These are phyloP conservation scores for Halisarca cf. caerulea DNA, from an alignment of 37 sponge, comb jelly and placozoan genomes.

Conservation along the genomic window DNA sequence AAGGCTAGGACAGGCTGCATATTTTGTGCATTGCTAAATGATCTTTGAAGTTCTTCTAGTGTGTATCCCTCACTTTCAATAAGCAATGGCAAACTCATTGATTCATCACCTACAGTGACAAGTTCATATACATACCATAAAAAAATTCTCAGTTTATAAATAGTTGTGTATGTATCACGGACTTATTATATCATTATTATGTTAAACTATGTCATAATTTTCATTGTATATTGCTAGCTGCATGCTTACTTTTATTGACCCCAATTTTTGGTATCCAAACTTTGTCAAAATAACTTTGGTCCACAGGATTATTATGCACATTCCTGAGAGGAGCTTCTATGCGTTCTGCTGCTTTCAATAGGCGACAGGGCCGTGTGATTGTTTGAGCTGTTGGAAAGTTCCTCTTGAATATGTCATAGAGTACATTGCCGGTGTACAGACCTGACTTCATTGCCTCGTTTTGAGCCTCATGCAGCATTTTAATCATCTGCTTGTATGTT, in stretches of 20 bases:
- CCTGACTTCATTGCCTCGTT: neutral
- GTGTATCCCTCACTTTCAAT: neutral
- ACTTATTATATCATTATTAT: too few species aligned
- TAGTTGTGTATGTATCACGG: too few species aligned
- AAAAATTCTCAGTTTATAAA: too few species aligned
- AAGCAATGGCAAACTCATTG: neutral
- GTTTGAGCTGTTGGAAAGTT: neutral
- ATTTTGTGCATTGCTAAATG: neutral
- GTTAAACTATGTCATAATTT: too few species aligned
- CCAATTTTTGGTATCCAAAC: neutral
- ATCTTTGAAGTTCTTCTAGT: neutral
- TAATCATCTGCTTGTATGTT: neutral
- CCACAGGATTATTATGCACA: neutral
- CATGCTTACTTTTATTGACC: neutral
- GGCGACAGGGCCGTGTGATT: neutral
- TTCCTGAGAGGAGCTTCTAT: neutral
- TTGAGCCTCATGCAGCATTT: neutral
- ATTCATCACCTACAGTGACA: neutral
- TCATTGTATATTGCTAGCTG: too few species aligned
- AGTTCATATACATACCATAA: too few species aligned
- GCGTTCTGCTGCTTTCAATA: neutral
- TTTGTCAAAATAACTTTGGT: neutral
- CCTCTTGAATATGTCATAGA: neutral
- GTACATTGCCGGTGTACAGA: neutral
- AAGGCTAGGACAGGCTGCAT: neutral